Evolutionary conservation across 2,888 invertebrate species (phyloP), one percentile per base, ranked within the genome.

Genomic region (Caenorhabditis uteleia): DNA sequence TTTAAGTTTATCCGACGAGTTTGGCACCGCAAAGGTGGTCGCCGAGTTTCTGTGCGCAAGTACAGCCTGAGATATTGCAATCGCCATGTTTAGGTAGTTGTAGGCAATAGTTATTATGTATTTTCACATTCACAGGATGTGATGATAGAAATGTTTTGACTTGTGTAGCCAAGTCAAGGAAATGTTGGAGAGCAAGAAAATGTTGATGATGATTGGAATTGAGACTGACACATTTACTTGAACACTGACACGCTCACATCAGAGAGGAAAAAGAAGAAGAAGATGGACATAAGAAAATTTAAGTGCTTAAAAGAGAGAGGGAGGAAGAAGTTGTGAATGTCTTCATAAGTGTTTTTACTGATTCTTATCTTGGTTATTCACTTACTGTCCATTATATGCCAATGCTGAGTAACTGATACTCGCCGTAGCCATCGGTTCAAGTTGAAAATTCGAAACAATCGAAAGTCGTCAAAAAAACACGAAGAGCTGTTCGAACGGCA

Each of bases 31-130:
- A 29, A 68, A 70, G 39, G 70, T 64, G 21, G 62, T 50, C 21
- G 65, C 56, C 34, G 70, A 70, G 38, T 56, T 64, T 34, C 71
- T 65, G 49, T 73, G 73, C 45, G 56, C 61, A 20, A 74, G 70
- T 23, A 76, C 75, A 43, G 75, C 75, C 39, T 75, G 75, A 42
- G 73, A 75, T 58, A 75, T 75, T 34, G 75, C 74, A 31, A 76
- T 74, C 29, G 75, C 75, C 75, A 76, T 76, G 43, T 50, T 47
- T 31, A 16, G 16, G 29, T 4, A 12, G 31, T 27, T 8, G 12
- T 3, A 18, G 25, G 18, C 18, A n/a, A 23, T 26, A 44, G 47
- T 23, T 20, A 39, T 31, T 43, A 43, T 48, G 27, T 26, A 39
- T 36, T 12, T 26, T 42, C n/a, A n/a, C n/a, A n/a, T n/a, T n/a